Base-by-base conservation (phyloP, 1,140 invertebrate species). In the Trialeurodes vaporariorum region DNA sequence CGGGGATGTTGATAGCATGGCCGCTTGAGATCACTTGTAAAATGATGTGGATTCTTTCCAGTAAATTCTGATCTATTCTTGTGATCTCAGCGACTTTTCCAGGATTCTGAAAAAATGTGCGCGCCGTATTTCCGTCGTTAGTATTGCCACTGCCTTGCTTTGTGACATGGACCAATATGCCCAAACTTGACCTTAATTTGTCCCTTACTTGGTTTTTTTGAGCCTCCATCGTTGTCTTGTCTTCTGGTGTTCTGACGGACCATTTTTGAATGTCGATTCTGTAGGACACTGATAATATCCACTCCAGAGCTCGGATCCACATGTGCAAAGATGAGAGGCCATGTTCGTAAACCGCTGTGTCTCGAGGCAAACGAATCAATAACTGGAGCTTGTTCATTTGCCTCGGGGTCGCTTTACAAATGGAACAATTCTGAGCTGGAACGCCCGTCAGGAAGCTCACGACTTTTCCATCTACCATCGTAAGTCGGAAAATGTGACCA, bases 381-480 rank as follows among this genome's bases (percentile, higher is more conserved):
- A n/a, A 24, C 61, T 74, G 64, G 12, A 78, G 68, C 59, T 76
- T 71, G 65, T 80, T 80, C 64, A 80, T 77, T 21, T 76, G 67
- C 74, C 76, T 79, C 1, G 75, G 76, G 59, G 74, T 77, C 24
- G 62, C 40, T 22, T 71, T 70, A 70, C 77, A 79, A 26, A 79
- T 74, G 67, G 77, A 79, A 67, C 78, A 81, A n/a, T 72, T 70
- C 61, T 68, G 70, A 25, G 77, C 80, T 67, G 62, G 71, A 27
- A 74, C 79, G 0, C 64, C 65, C 17, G 76, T 77, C 25, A 76
- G 66, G 9, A 76, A 75, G 70, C 80, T 80, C 59, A 75, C 77
- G 2, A 79, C 76, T 74, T 82, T 80, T 12, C 73, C 76, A 68
- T 81, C 77, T n/a, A 81, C 72, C 76, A 80, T 79, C 25, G 76